Base-by-base conservation (phyloP, 1,140 invertebrate genomes). In the Phymastichus coffea region DNA sequence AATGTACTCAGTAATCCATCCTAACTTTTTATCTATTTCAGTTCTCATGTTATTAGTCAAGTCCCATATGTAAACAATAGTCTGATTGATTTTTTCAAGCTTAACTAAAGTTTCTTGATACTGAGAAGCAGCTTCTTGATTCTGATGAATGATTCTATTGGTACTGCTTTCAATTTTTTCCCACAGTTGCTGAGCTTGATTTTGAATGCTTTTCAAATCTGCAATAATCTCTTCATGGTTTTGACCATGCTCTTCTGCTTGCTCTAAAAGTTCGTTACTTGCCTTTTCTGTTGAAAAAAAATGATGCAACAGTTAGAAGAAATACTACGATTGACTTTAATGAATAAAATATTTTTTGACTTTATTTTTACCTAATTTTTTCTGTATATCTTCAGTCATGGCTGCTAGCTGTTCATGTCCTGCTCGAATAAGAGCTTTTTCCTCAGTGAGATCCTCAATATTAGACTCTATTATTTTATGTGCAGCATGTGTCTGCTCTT, bases 351-450 rank as follows among this genome's bases (percentile, higher is more conserved):
- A 15, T 28, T 14, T 20, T 30, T 48, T 35, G 43, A 6, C 40
- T 33, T 10, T 0, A 63, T 38, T 52, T 25, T 71, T 75, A 84
- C 84, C 83, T 61, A 88, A 71, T 76, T 82, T 84, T 2, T 68
- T 64, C 68, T 80, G 82, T 22, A 88, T 81, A 51, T 82, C 77
- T 63, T 83, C 76, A 8, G 83, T 83, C 78, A 87, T 82, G 8
- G 68, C 25, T 28, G 81, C 71, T 2, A 88, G 64, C 62, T 87
- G 79, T 55, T 71, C 69, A 58, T 87, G 85, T 15, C 85, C 84
- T 22, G 82, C 68, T 38, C 80, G 73, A 67, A 88, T 87, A 4
- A 87, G 63, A 20, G 79, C 76, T 65, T 87, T 87, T 70, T 88
- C 86, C 52, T 82, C 76, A 4, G 72, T 73, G 12, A 88, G 70